These are phyloP conservation scores for Hippoglossus hippoglossus DNA, from an alignment of 2,797 vertebrate species.

Conservation along the genomic window DNA sequence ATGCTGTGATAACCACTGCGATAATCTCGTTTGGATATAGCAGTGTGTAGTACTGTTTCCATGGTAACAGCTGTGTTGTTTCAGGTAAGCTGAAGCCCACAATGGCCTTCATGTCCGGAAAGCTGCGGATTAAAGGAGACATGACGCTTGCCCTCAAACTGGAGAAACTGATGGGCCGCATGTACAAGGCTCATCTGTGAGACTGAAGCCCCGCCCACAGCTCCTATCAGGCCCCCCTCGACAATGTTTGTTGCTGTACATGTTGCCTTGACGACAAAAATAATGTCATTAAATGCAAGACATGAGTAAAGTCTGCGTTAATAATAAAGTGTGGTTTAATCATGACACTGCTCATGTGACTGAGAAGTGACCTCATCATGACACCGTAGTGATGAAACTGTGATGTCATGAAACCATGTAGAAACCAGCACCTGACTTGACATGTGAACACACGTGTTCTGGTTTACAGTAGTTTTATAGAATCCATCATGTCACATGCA, in stretches of 20 bases:
- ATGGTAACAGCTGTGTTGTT: slow-evolving; percentile 30
- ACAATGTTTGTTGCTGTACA: not conserved
- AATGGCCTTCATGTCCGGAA: slow-evolving; percentile 88
- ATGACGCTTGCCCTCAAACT: slow-evolving; percentile 87
- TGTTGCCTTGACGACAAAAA: not conserved
- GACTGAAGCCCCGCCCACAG: not conserved
- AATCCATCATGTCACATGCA: too few species aligned
- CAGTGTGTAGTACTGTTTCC: not conserved
- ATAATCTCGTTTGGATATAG: too few species aligned
- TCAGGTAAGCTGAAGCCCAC: slow-evolving; percentile 93
- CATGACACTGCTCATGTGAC: not conserved
- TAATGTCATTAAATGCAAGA: not conserved
- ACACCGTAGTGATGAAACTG: too few species aligned
- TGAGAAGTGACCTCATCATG: too few species aligned
- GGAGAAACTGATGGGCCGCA: slow-evolving; percentile 87
- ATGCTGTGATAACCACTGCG: too few species aligned
- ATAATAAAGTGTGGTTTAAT: not conserved
- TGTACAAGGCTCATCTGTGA: slow-evolving; percentile 85
- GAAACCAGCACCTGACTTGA: too few species aligned
- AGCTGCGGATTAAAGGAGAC: slow-evolving; percentile 90
- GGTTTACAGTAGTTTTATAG: too few species aligned
- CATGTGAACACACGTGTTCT: too few species aligned
- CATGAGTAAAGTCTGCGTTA: not conserved
- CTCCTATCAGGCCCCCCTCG: too few species aligned
- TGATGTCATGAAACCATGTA: too few species aligned